Conservation (phyloP, 2,113 vertebrate genomes). For the Bubo bubo region DNA sequence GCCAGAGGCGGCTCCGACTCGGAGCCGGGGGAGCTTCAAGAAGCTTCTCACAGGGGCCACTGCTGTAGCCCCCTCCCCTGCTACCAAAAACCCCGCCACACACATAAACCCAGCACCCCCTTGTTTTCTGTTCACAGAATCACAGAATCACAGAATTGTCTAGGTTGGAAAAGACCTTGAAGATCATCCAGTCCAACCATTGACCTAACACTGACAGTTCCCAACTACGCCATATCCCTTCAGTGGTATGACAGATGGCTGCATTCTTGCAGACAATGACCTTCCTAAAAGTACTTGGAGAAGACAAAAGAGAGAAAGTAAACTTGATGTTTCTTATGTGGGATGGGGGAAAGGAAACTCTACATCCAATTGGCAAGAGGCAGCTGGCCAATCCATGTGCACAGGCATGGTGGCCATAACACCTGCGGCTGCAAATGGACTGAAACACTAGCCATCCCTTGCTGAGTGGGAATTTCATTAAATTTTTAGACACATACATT, state of each 20-base stretch:
- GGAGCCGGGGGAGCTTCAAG: too few species aligned
- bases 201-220: too few species aligned
- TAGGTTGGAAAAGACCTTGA: too few species aligned
- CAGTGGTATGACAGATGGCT: background rate
- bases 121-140: background rate
- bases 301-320: background rate
- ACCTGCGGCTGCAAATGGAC: background rate
- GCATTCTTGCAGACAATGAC: background rate
- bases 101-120: too few species aligned
- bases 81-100: too few species aligned
- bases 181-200: too few species aligned
- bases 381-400: background rate
- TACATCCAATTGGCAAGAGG: background rate
- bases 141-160: too few species aligned
- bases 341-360: fast-evolving
- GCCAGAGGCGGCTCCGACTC: too few species aligned
- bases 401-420: background rate
- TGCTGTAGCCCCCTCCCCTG: too few species aligned
- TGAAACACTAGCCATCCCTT: background rate
- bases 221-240: too few species aligned
- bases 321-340: background rate
- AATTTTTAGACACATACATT: background rate
- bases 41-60: too few species aligned
- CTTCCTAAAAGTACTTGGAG: background rate
- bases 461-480: background rate